Evolutionary conservation across 1,140 invertebrate genomes (phyloP).

Genomic region (Trachymyrmex septentrionalis): DNA sequence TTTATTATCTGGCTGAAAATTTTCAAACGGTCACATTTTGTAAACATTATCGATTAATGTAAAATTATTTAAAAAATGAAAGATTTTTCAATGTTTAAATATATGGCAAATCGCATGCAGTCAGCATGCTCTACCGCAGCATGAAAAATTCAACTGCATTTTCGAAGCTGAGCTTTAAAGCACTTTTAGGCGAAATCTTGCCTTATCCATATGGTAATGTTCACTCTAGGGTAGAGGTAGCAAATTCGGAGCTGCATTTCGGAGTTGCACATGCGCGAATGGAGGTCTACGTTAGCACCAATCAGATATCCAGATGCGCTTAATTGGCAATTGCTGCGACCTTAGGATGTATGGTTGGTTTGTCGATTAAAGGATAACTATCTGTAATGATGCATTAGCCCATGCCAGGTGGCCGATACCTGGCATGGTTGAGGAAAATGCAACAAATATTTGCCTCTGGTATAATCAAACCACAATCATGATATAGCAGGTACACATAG

Average conservation of each 20-base stretch:
- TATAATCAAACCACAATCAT: neutral
- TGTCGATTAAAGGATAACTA: constrained; percentile 56
- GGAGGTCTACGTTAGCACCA: neutral
- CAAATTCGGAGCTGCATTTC: constrained; percentile 55
- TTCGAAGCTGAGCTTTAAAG: constrained; percentile 38
- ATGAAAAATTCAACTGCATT: constrained; percentile 62
- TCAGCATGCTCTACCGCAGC: constrained; percentile 16
- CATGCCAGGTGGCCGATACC: neutral
- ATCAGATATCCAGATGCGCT: constrained; percentile 64
- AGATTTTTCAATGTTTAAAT: constrained; percentile 7
- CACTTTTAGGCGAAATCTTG: constrained; percentile 65
- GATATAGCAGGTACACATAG: neutral
- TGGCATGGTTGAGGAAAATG: neutral
- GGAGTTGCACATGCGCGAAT: constrained; percentile 31
- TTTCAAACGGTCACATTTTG: neutral
- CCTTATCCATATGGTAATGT: constrained; percentile 66
- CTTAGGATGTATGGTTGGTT: constrained; percentile 50
- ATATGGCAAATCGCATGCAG: constrained; percentile 28
- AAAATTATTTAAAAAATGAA: neutral
- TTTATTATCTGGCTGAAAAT: neutral
- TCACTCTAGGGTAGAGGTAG: constrained; percentile 13
- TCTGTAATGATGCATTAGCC: constrained; percentile 46
- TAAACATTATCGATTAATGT: constrained; percentile 8
- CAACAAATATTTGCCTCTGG: constrained; percentile 25
- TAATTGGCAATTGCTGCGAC: constrained; percentile 64